Percentiles rank a stretch among this genome's conserved stretches.
Evolutionary conservation across 2,113 vertebrate genomes (phyloP).

Genomic region (Mobula birostris): DNA sequence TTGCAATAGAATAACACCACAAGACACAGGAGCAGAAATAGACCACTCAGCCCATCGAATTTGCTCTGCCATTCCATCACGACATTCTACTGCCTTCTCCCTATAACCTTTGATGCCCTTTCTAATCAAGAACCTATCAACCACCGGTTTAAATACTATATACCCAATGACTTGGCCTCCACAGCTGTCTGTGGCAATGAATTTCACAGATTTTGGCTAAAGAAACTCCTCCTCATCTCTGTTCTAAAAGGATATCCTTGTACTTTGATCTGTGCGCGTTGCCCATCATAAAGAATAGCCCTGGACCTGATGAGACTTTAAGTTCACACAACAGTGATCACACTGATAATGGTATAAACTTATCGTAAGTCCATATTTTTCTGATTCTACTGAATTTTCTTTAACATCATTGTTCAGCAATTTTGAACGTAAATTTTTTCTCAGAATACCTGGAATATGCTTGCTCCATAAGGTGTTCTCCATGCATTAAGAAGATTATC

Average conservation of each 20-base stretch:
- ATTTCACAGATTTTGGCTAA: no score
- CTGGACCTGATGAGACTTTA: not conserved
- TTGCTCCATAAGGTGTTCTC: conserved; percentile 97
- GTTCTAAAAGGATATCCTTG: no score
- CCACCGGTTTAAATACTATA: no score
- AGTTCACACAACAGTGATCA: not conserved
- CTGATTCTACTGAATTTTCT: not conserved
- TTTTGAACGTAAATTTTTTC: not conserved
- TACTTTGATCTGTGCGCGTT: not conserved
- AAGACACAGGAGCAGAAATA: no score
- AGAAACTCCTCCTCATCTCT: no score
- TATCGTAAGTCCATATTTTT: not conserved
- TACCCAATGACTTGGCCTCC: no score
- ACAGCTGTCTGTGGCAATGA: no score
- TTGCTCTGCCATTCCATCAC: no score
- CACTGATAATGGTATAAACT: not conserved
- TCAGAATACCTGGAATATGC: conserved; percentile 88
- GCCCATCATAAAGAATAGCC: not conserved
- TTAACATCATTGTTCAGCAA: not conserved
- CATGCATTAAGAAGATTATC: conserved; percentile 97
- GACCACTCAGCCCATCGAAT: no score
- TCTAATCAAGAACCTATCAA: no score
- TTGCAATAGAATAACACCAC: not conserved
- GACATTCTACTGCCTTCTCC: no score
- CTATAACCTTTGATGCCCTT: no score